These are phyloP conservation scores for Drosophila ogumai DNA, from an alignment of 1,140 invertebrate genomes.

Conservation along the genomic window DNA sequence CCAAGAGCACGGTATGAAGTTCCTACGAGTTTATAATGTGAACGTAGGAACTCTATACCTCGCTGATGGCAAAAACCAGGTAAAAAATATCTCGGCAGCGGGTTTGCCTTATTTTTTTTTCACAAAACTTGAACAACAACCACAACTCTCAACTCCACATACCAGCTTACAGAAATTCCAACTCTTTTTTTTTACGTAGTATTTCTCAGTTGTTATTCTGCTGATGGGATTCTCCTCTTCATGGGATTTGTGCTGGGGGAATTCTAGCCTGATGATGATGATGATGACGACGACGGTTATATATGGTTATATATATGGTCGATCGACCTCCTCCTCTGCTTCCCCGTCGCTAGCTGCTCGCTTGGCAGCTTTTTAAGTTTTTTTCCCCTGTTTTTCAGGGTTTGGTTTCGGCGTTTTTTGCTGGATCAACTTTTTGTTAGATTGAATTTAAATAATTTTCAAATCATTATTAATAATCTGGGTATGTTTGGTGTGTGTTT, in stretches of 20 bases:
- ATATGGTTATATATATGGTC: conserved; percentile 31
- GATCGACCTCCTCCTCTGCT: conserved; percentile 5
- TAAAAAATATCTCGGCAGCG: conserved; percentile 61
- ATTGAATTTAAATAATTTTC: conserved; percentile 47
- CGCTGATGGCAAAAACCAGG: conserved; percentile 85
- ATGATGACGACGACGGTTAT: conserved; percentile 27
- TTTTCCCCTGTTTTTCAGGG: conserved; percentile 8
- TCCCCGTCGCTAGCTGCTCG: conserved; percentile 25
- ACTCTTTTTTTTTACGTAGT: conserved; percentile 36
- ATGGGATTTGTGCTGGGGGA: conserved; percentile 45
- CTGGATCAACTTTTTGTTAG: conserved; percentile 33
- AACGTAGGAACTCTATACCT: conserved; percentile 85
- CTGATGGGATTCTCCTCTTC: conserved; percentile 32
- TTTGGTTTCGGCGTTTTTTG: conserved; percentile 30
- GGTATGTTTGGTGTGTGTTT: conserved; percentile 1
- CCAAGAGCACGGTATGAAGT: conserved; percentile 85
- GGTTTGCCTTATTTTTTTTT: conserved; percentile 40
- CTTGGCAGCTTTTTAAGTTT: conserved; percentile 47
- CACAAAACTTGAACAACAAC: conserved; percentile 49
- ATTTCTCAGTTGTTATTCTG: conserved; percentile 31
- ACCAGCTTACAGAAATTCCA: conserved; percentile 56
- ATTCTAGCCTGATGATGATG: conserved; percentile 31
- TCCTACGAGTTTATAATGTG: conserved; percentile 84
- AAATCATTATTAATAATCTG: conserved; percentile 46
- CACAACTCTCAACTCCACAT: conserved; percentile 35